Evolutionary conservation across 1,140 invertebrate species (phyloP), one percentile per base, ranked within the genome.

Genomic region (Pogonognathellus flavescens): DNA sequence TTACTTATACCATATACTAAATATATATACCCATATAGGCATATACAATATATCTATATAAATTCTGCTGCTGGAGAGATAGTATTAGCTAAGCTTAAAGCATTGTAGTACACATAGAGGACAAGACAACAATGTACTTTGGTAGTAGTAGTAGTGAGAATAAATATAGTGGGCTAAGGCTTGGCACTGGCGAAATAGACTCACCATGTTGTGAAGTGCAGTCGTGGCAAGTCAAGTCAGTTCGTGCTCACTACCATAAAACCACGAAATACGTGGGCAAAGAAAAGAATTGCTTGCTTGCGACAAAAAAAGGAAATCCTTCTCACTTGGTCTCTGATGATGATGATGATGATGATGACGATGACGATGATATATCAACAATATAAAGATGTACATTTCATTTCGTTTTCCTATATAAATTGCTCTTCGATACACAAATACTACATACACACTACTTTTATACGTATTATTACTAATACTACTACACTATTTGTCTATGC

Each of bases 251-350:
- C 50, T 81, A 81, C 80, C 80, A 81, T 81, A 81, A 81, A 81
- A 81, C 80, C 80, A 81, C 80, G 80, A 81, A 81, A 81, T 81
- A 81, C 80, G 80, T 81, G 80, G 55, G 80, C 80, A 81, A 81
- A 81, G 80, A 81, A 81, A 81, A 81, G 80, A 81, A 55, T 81
- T 81, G 80, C 80, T 81, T 81, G 80, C 80, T 81, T 53, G 55
- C 50, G 80, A 81, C 80, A 81, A 81, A 81, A 81, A 76, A 81
- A 81, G 50, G 80, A 81, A 81, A 81, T 55, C 80, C 80, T 81
- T 81, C 80, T 81, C 80, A 81, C 53, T 81, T 81, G 18, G 31
- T 31, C 70, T 76, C 41, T 81, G 80, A 55, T 70, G 62, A 22
- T 41, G 31, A 41, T 41, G 31, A 41, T 41, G 31, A 41, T 41